Base-by-base conservation (phyloP, 1,140 invertebrate genomes). In the Pachypsylla venusta region DNA sequence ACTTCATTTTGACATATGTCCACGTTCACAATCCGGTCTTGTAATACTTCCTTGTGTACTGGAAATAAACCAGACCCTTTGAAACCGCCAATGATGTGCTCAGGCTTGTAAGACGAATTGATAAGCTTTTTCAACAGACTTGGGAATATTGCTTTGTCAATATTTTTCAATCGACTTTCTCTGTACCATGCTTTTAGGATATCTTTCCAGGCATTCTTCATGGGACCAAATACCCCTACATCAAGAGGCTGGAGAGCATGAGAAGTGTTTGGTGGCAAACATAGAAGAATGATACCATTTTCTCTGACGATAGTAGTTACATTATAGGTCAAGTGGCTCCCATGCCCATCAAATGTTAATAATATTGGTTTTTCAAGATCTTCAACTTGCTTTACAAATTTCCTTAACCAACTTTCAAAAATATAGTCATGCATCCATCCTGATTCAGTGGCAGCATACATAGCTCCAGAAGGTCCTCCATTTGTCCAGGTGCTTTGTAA, bases 121-220 rank as follows among this genome's bases (percentile, higher is more conserved):
- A 35, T 35, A 35, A 35, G 30, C n/a, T 35, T 35, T 35, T 35
- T 35, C n/a, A 35, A n/a, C 30, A 35, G 30, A 35, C 30, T 35
- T 35, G 30, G 30, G n/a, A 35, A 35, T 35, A 35, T 35, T 35
- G 30, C 30, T 35, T 35, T 35, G 30, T 35, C 30, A 35, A 35
- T 35, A 35, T 35, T 35, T 35, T 35, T 35, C 30, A 35, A 35
- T 35, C 30, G 30, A 35, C 30, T 35, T 35, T 35, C 30, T 35
- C 30, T 35, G 30, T 35, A 35, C 70, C 60, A 70, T 40, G 64
- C 58, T 19, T 62, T 54, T 25, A 75, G 58, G 40, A 73, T 64
- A 54, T 67, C 61, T 54, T 67, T 63, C 73, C 72, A 75, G 16
- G 57, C 60, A 10, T 58, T 65, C 57, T 73, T 73, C 59, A 75